Conservation (phyloP, 2,113 vertebrate genomes). For the Phaethornis superciliosus region DNA sequence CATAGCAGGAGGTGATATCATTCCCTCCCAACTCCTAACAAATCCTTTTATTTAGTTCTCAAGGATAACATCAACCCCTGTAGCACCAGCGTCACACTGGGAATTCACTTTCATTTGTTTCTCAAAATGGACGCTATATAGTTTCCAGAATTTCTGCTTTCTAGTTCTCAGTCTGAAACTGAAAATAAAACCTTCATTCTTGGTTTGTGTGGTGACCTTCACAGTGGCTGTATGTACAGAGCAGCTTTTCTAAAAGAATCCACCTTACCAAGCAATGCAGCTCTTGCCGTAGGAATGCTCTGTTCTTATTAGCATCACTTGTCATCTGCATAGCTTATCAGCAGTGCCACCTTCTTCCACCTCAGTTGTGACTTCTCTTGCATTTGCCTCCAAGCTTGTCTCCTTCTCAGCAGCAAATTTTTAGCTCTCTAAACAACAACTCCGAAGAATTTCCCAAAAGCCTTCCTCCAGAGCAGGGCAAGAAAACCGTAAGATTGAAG, state of each 20-base stretch:
- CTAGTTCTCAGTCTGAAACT: not conserved
- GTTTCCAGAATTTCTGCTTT: not conserved
- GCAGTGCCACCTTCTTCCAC: constrained; percentile 28
- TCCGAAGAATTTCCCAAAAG: not conserved
- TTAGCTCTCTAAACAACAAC: not conserved
- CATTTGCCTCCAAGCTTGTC: constrained; percentile 29
- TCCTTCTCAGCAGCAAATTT: not conserved
- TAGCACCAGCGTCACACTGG: not conserved
- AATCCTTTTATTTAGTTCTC: not conserved
- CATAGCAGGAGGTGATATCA: not conserved
- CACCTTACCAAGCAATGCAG: not conserved
- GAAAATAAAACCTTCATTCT: not conserved
- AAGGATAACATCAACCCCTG: not conserved
- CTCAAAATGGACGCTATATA: not conserved
- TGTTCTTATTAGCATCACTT: constrained; percentile 58
- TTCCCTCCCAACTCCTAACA: not conserved
- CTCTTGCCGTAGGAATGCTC: constrained; percentile 23
- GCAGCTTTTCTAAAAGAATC: constrained; percentile 30
- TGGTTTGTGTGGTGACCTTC: constrained; percentile 24
- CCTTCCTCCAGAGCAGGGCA: not conserved
- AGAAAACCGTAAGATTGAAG: not conserved
- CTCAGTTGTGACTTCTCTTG: constrained; percentile 18
- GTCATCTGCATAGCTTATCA: constrained; percentile 20
- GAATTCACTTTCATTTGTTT: not conserved
- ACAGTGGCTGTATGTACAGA: not conserved